These are phyloP conservation scores for Tetraneura akinire DNA, from an alignment of 1,140 invertebrate genomes.

Conservation along the genomic window DNA sequence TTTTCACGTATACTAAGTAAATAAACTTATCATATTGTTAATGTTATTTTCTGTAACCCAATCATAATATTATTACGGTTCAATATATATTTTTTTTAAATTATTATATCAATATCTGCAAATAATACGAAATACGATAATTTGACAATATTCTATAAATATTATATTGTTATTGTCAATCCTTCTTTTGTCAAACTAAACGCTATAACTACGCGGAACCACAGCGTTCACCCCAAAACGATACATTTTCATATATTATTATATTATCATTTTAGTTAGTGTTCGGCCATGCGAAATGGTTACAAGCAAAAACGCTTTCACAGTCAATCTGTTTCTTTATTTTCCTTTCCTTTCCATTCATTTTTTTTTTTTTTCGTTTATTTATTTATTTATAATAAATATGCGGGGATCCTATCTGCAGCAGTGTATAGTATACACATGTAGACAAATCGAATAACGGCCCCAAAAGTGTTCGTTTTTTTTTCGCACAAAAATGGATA, in stretches of 20 bases:
- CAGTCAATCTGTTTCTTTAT: conserved; percentile 40
- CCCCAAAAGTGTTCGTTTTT: conserved; percentile 30
- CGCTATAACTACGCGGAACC: background rate
- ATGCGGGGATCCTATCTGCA: background rate
- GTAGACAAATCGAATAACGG: conserved; percentile 45
- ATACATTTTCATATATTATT: conserved; percentile 43
- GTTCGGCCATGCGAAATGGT: conserved; percentile 39
- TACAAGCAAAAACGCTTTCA: conserved; percentile 49
- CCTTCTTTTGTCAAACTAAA: background rate
- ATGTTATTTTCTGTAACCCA: no score
- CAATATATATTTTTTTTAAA: no score
- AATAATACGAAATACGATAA: conserved; percentile 4
- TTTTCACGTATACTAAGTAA: no score
- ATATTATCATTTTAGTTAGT: conserved; percentile 30
- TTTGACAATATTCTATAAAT: conserved; percentile 15
- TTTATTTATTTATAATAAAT: conserved; percentile 24
- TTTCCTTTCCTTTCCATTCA: no score
- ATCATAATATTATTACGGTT: no score
- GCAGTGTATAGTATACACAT: no score
- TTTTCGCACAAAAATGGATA: conserved; percentile 37
- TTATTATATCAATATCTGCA: no score
- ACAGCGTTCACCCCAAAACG: conserved; percentile 39
- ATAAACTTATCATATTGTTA: no score
- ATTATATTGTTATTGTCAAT: conserved; percentile 18
- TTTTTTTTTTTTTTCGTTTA: background rate